Evolutionary conservation across 2,888 invertebrate genomes (phyloP), one percentile per base, ranked within the genome.

Genomic region (Dimorphilus gyrociliatus): DNA sequence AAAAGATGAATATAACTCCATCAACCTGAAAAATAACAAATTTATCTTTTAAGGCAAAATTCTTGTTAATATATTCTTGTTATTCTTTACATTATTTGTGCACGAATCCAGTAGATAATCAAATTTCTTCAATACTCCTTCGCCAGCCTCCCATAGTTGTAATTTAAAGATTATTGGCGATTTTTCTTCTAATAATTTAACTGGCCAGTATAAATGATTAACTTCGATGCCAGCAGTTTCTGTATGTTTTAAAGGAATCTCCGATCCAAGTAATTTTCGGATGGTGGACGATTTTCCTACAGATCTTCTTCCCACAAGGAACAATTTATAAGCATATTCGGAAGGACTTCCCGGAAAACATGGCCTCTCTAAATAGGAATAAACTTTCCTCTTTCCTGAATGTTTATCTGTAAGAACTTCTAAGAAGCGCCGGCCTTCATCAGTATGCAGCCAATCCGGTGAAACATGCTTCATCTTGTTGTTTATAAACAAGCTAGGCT

Each of bases 71-170:
- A 12, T 12, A 13, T 7, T 7, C 27, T 10, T 29, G 29, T 28
- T n/a, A 8, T n/a, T 8, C 7, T n/a, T 13, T 12, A 8, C 29
- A 30, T 29, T 7, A 27, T 4, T 7, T 15, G 7, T 31, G 47
- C 62, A 48, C 49, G 70, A 71, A 5, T 69, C 66, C 31, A 69
- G 42, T 33, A 71, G 65, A 40, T 72, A 70, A 44, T 67, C 68
- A 45, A 68, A 72, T 47, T 69, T 69, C 45, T 67, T 69, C 7
- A 67, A 50, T 23, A 67, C 64, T 25, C 56, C 62, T 33, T 71
- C 70, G 2, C 71, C 70, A 4, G 69, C 68, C 50, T 72, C 71
- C 70, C 71, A 71, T 33, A 71, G 65, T 39, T 70, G 67, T 8
- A 72, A 48, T 38, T 67, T 65, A 42, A 71, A 71, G 29, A 72